Evolutionary conservation across 2,888 invertebrate species (phyloP).

Genomic region (Pelosia muscerda): DNA sequence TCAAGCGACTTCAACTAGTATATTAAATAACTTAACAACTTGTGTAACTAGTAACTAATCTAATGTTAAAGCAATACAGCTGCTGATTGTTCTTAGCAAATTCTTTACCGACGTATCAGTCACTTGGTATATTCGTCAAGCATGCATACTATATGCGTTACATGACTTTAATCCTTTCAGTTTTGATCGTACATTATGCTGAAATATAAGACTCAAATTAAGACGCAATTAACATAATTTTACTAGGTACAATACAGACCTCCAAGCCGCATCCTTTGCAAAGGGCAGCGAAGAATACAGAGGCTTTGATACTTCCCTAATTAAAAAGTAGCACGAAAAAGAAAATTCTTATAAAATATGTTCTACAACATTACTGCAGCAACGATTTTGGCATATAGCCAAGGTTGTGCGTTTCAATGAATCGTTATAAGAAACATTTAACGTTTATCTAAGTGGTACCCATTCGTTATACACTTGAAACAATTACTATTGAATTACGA

Average conservation of each 20-base stretch:
- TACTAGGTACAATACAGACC: background rate
- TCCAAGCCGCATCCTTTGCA: background rate
- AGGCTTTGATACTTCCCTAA: constrained; percentile 9
- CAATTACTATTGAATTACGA: constrained; percentile 44
- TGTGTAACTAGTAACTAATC: constrained; percentile 54
- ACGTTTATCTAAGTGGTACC: constrained; percentile 56
- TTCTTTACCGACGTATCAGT: constrained; percentile 68
- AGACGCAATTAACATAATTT: constrained; percentile 7
- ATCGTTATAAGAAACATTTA: constrained; percentile 65
- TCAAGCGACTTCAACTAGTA: background rate
- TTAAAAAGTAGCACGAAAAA: constrained; percentile 20
- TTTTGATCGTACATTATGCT: constrained; percentile 4
- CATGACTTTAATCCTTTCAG: constrained; percentile 41
- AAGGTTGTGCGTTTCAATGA: constrained; percentile 73
- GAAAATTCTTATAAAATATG: constrained; percentile 28
- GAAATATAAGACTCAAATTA: background rate
- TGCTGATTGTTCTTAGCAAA: constrained; percentile 52
- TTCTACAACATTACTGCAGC: constrained; percentile 59
- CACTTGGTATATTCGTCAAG: constrained; percentile 39
- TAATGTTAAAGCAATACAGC: constrained; percentile 52
- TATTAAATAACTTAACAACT: constrained; percentile 19
- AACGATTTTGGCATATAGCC: constrained; percentile 68
- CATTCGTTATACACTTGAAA: constrained; percentile 50
- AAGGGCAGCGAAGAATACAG: background rate
- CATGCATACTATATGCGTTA: constrained; percentile 39